A percentile compares a stretch with the other conserved stretches of the same genome.
Conservation (phyloP, 2,797 vertebrate species). For the Falco rusticolus region DNA sequence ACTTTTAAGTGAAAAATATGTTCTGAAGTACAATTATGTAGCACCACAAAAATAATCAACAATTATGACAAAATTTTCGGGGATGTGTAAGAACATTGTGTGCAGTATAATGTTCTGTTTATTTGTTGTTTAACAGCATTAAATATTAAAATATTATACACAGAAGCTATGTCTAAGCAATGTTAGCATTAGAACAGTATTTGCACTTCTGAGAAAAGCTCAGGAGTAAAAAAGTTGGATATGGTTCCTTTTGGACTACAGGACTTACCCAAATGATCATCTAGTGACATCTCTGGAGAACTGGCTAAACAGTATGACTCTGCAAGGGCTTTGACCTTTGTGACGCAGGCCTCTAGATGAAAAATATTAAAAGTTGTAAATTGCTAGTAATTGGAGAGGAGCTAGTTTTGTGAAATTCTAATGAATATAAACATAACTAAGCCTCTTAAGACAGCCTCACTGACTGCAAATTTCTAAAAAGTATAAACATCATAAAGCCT, state of each 20-base stretch:
- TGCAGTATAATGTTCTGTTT: background rate
- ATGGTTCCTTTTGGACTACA: background rate
- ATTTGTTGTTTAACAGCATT: background rate
- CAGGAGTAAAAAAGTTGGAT: background rate
- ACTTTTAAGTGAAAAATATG: background rate
- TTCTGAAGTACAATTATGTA: background rate
- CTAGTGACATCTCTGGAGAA: background rate
- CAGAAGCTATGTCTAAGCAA: background rate
- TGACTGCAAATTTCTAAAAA: background rate
- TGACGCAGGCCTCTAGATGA: background rate
- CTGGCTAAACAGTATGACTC: background rate
- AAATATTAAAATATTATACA: background rate
- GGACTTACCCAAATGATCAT: background rate
- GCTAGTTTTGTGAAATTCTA: background rate
- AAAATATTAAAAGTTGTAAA: background rate
- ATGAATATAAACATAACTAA: background rate
- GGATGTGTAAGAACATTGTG: background rate
- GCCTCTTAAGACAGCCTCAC: background rate
- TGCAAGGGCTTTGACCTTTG: background rate
- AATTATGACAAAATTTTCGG: background rate
- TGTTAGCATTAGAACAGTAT: background rate
- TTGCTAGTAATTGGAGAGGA: background rate
- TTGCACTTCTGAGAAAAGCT: background rate
- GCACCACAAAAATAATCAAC: background rate
- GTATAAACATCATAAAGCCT: background rate